phyloP scores from a whole-genome alignment of 2,888 invertebrate genomes.

The Eupeodes latifasciatus region DNA sequence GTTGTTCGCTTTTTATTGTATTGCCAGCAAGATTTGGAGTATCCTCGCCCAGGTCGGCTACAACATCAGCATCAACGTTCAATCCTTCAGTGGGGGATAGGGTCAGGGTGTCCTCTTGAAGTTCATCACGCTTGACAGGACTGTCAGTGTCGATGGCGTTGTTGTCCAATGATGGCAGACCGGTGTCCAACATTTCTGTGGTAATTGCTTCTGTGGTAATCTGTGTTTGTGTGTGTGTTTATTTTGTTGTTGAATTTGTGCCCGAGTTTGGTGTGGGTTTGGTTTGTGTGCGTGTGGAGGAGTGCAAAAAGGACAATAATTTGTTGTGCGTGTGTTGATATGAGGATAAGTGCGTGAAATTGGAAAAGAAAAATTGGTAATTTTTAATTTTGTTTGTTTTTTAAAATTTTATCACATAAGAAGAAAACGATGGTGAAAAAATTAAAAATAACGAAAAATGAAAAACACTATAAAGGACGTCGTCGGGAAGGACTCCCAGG shows the following conservation, averaged over 20 bases:
- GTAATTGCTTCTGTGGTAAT: slow-evolving; percentile 72
- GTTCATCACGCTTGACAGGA: slow-evolving; percentile 58
- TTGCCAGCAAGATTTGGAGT: slow-evolving; percentile 42
- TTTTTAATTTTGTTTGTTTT: slow-evolving; percentile 40
- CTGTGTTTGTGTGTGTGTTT: slow-evolving; percentile 37
- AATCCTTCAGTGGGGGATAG: slow-evolving; percentile 50
- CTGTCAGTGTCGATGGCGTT: slow-evolving; percentile 61
- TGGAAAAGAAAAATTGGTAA: slow-evolving; percentile 63
- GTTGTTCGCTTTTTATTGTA: slow-evolving; percentile 65
- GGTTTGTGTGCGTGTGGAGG: slow-evolving; percentile 16
- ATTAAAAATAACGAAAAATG: neutral
- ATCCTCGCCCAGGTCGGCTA: slow-evolving; percentile 50
- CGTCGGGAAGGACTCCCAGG: slow-evolving; percentile 29
- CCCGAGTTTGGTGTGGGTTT: too few species aligned
- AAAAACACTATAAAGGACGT: slow-evolving; percentile 13
- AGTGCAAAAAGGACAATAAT: slow-evolving; percentile 36
- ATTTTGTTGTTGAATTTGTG: neutral
- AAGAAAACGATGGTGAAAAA: slow-evolving; percentile 21
- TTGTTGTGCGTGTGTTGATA: slow-evolving; percentile 27
- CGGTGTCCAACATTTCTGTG: slow-evolving; percentile 70
- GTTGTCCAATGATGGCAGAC: slow-evolving; percentile 60
- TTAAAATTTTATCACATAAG: slow-evolving; percentile 32
- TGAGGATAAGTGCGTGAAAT: slow-evolving; percentile 71
- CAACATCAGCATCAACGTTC: slow-evolving; percentile 34
- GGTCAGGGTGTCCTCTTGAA: slow-evolving; percentile 56